phyloP scores from a whole-genome alignment of 2,888 invertebrate species.

The Drosophila phalerata region DNA sequence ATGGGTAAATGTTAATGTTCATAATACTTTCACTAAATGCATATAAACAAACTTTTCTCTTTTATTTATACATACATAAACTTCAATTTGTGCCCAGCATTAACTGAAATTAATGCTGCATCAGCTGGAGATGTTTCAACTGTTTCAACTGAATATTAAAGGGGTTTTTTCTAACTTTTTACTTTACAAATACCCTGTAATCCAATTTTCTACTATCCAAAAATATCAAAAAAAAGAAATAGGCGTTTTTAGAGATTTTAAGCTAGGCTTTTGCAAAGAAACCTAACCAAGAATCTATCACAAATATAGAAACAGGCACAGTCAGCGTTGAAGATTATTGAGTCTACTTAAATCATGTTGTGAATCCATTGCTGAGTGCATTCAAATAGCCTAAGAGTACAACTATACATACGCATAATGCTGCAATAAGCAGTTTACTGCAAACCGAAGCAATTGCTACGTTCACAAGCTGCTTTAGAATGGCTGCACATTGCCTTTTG shows the following conservation, averaged over 20 bases:
- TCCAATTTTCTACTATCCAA: no score
- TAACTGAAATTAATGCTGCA: constrained; percentile 8
- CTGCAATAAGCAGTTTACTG: constrained; percentile 40
- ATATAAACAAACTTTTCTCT: constrained; percentile 1
- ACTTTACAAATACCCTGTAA: no score
- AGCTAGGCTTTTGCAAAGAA: neutral
- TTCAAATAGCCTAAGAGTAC: constrained; percentile 19
- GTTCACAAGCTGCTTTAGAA: constrained; percentile 15
- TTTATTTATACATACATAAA: neutral
- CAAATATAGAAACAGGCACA: neutral
- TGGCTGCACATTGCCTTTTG: constrained; percentile 19
- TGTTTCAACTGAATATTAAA: no score
- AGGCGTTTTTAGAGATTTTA: neutral
- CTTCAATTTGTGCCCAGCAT: constrained; percentile 6
- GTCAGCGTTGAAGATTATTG: neutral
- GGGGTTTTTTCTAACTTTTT: no score
- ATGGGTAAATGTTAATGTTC: constrained; percentile 41
- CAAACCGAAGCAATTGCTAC: constrained; percentile 39
- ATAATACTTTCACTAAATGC: constrained; percentile 34
- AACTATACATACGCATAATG: constrained; percentile 24
- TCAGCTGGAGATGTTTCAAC: constrained; percentile 16
- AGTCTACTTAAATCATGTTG: constrained; percentile 17
- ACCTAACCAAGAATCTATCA: neutral
- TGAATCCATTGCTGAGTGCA: constrained; percentile 25
- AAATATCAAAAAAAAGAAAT: no score